Evolutionary conservation across 2,888 invertebrate genomes (phyloP).

Genomic region (Muschampia plurimacula): DNA sequence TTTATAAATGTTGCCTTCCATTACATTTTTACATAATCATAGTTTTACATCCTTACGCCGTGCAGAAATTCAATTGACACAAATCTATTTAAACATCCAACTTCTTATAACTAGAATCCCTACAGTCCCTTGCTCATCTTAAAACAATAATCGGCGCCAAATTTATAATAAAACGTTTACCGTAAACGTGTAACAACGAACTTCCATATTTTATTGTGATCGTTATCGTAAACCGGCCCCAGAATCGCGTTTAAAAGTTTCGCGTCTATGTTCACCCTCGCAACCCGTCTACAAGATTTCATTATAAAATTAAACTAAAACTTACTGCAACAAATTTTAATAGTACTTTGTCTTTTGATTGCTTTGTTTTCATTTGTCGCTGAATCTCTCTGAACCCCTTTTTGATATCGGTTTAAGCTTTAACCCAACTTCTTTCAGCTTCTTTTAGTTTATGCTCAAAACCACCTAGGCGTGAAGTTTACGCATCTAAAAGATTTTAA

Average conservation of each 20-base stretch:
- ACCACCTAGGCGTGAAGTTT: too few relatives aligned
- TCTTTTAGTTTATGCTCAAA: too few relatives aligned
- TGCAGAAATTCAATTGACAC: background rate
- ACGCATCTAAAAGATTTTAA: too few relatives aligned
- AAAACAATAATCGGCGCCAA: constrained; percentile 65
- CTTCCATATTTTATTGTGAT: constrained; percentile 85
- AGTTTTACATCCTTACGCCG: background rate
- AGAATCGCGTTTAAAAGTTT: constrained; percentile 76
- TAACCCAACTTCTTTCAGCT: background rate
- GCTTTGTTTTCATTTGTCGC: constrained; percentile 16
- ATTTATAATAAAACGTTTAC: constrained; percentile 84
- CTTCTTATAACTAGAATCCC: background rate
- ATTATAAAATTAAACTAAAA: constrained; percentile 78
- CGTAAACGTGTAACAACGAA: constrained; percentile 76
- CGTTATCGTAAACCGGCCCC: constrained; percentile 80
- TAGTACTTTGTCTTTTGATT: constrained; percentile 27
- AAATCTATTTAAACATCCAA: background rate
- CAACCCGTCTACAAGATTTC: constrained; percentile 72
- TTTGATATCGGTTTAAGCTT: background rate
- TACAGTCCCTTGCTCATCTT: constrained; percentile 47
- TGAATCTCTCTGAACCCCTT: background rate
- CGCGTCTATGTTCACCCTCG: constrained; percentile 56
- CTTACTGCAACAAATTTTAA: constrained; percentile 49
- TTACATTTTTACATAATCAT: too few relatives aligned
- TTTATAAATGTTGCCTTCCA: too few relatives aligned